These are phyloP conservation scores for Eulemur mongoz DNA, from an alignment of 2,797 vertebrate species.

Conservation along the genomic window DNA sequence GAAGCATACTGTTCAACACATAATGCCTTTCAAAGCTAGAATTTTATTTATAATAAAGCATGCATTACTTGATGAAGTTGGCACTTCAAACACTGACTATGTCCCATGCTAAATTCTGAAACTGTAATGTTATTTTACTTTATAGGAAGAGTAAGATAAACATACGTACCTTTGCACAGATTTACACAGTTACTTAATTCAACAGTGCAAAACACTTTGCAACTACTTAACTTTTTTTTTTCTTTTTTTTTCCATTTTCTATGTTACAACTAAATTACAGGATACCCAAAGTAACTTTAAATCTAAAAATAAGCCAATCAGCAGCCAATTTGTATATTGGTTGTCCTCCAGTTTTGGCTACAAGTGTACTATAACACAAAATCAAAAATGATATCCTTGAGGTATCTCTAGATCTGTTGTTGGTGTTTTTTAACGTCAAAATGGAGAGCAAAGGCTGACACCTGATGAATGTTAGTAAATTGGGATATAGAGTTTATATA, in stretches of 20 bases:
- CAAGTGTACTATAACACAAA: conserved; percentile 73
- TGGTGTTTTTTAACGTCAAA: conserved; percentile 91
- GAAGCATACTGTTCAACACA: conserved; percentile 76
- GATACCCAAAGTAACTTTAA: conserved; percentile 80
- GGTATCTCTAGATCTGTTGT: conserved; percentile 93
- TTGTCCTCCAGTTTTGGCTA: conserved; percentile 75
- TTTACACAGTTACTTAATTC: conserved; percentile 76
- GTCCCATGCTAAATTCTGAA: conserved; percentile 81
- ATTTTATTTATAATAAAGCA: conserved; percentile 80
- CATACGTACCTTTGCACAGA: conserved; percentile 81
- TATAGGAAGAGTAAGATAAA: conserved; percentile 84
- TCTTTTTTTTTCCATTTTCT: conserved; percentile 77
- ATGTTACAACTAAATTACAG: conserved; percentile 84
- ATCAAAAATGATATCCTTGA: conserved; percentile 89
- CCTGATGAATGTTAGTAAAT: conserved; percentile 88
- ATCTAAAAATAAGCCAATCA: conserved; percentile 81
- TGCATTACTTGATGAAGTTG: conserved; percentile 83
- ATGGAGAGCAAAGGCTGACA: conserved; percentile 97
- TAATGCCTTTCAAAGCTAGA: conserved; percentile 83
- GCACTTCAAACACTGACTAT: conserved; percentile 84
- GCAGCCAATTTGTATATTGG: conserved; percentile 81
- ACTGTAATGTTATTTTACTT: conserved; percentile 79
- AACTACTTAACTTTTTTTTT: conserved; percentile 77
- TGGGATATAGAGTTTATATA: conserved; percentile 88
- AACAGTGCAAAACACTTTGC: conserved; percentile 82